These are phyloP conservation scores for Andrena fulva DNA, from an alignment of 2,888 invertebrate species.

Conservation along the genomic window DNA sequence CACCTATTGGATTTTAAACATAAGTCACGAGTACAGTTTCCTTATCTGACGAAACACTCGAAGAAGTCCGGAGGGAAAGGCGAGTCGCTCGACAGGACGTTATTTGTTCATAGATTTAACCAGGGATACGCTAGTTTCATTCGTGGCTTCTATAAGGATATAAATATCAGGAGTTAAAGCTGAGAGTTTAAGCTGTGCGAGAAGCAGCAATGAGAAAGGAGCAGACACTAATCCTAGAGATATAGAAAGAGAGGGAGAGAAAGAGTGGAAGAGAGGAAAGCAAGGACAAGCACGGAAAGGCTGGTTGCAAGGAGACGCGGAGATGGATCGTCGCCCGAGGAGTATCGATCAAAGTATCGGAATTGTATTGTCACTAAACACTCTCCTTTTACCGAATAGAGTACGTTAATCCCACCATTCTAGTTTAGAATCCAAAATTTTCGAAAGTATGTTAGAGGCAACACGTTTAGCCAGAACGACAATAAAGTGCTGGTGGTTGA, in stretches of 20 bases:
- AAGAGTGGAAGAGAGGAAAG: neutral
- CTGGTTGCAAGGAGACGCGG: constrained; percentile 14
- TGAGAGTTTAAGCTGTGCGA: neutral
- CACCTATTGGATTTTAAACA: constrained; percentile 28
- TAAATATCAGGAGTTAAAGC: constrained; percentile 17
- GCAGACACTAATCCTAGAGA: neutral
- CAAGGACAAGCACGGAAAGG: neutral
- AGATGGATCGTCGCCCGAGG: constrained; percentile 21
- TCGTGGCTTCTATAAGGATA: constrained; percentile 10
- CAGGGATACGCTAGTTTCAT: constrained; percentile 11
- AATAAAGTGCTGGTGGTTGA: constrained; percentile 12
- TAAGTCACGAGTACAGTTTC: constrained; percentile 2
- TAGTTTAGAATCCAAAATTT: constrained; percentile 6
- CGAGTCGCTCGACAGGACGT: neutral
- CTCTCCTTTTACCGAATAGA: constrained; percentile 17
- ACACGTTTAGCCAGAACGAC: neutral
- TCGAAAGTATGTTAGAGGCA: neutral
- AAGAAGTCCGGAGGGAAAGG: neutral
- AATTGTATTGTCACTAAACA: constrained; percentile 52
- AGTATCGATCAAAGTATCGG: constrained; percentile 63
- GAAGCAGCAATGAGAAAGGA: constrained; percentile 6
- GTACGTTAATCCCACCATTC: constrained; percentile 6
- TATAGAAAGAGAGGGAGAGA: neutral
- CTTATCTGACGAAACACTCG: constrained; percentile 2
- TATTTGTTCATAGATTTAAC: constrained; percentile 24